A percentile compares a stretch with the other conserved stretches of the same genome.
Conservation (phyloP, 2,888 invertebrate genomes). For the Drosophila lacicola region DNA sequence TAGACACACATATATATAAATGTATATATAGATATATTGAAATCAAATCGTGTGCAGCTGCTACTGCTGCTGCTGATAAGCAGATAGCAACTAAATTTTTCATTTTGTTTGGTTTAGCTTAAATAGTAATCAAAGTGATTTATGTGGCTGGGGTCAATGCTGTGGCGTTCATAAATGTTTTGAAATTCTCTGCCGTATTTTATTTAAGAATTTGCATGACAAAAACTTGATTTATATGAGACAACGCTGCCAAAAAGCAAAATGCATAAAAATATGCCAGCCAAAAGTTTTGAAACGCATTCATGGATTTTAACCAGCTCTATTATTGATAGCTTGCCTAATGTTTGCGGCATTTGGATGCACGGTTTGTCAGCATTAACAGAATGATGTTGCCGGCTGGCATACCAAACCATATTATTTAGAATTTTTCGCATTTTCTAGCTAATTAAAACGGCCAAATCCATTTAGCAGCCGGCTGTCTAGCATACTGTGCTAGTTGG, state of each 20-base stretch:
- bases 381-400: background rate
- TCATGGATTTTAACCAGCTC: slow-evolving; percentile 21
- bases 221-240: slow-evolving; percentile 74
- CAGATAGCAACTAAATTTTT: slow-evolving; percentile 53
- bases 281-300: slow-evolving; percentile 46
- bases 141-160: slow-evolving; percentile 71
- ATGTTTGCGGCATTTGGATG: slow-evolving; percentile 25
- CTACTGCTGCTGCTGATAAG: slow-evolving; percentile 74
- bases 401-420: slow-evolving; percentile 39
- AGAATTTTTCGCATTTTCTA: slow-evolving; percentile 66
- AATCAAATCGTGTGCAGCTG: slow-evolving; percentile 61
- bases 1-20: background rate
- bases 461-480: slow-evolving; percentile 62
- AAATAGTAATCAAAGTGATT: slow-evolving; percentile 78
- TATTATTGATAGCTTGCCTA: slow-evolving; percentile 26
- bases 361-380: slow-evolving; percentile 9
- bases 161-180: slow-evolving; percentile 67
- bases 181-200: slow-evolving; percentile 48
- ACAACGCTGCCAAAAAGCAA: slow-evolving; percentile 60
- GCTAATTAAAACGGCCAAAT: slow-evolving; percentile 75
- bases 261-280: slow-evolving; percentile 55
- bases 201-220: slow-evolving; percentile 60
- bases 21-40: slow-evolving; percentile 13
- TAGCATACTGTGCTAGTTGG: slow-evolving; percentile 13
- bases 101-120: slow-evolving; percentile 53